phyloP scores from a whole-genome alignment of 2,113 vertebrate species.

The Callocephalon fimbriatum region DNA sequence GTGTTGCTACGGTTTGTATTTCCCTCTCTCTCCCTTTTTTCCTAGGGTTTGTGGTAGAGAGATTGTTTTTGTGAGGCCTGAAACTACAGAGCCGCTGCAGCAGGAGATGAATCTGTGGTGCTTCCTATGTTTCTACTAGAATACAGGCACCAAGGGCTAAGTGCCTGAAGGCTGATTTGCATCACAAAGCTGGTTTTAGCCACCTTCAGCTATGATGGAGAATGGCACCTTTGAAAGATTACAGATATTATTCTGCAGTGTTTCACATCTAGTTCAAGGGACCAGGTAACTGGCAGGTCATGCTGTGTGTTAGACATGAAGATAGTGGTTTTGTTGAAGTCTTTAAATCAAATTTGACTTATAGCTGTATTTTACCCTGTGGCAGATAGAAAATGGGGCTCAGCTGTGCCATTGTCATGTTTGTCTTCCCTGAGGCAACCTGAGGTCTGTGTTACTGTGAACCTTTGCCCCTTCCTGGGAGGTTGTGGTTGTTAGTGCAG shows the following conservation, averaged over 20 bases:
- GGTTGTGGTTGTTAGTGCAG: not conserved
- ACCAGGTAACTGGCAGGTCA: not conserved
- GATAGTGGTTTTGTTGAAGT: not conserved
- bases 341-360: not conserved
- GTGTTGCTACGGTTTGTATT: not conserved
- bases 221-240: not conserved
- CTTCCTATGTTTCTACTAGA: not conserved
- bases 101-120: not conserved
- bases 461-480: not conserved
- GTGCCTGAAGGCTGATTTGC: not conserved
- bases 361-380: not conserved
- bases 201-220: not conserved
- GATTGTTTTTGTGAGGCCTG: not conserved
- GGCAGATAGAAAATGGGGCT: not conserved
- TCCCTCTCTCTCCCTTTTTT: accelerated
- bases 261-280: not conserved
- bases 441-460: not conserved
- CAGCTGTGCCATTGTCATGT: not conserved
- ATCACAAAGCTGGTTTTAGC: not conserved
- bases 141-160: not conserved
- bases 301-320: not conserved
- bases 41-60: not conserved
- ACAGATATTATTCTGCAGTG: not conserved
- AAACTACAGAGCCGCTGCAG: not conserved
- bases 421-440: not conserved